Evolutionary conservation across 2,113 vertebrate genomes (phyloP).

Genomic region (Siphamia tubifer): DNA sequence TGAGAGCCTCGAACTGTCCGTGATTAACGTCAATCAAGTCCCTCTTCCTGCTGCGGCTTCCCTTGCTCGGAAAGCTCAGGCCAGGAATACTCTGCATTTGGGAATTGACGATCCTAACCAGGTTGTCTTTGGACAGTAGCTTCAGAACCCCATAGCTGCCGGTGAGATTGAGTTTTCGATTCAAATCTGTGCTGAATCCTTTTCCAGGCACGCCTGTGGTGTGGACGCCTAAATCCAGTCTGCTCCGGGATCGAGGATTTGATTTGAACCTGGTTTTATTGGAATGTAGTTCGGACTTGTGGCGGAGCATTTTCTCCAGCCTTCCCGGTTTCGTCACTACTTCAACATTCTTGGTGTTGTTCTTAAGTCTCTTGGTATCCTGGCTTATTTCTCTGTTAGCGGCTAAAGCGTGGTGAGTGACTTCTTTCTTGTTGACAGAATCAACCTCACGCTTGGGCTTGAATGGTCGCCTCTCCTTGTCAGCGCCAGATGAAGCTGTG

Average conservation of each 20-base stretch:
- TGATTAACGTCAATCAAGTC: constrained; percentile 80
- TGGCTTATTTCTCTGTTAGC: constrained; percentile 42
- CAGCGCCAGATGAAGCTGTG: constrained; percentile 6
- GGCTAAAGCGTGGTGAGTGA: neutral
- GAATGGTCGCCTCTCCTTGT: constrained; percentile 58
- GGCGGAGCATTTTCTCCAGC: constrained; percentile 63
- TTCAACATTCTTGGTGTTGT: constrained; percentile 66
- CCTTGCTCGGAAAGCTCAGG: constrained; percentile 71
- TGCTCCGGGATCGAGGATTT: constrained; percentile 52
- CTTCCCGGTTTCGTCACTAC: constrained; percentile 31
- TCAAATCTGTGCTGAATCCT: constrained; percentile 48
- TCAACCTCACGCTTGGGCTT: constrained; percentile 68
- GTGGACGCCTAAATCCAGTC: constrained; percentile 51
- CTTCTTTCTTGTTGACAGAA: constrained; percentile 54
- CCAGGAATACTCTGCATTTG: constrained; percentile 73
- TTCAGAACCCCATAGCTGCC: constrained; percentile 75
- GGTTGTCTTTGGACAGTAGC: constrained; percentile 78
- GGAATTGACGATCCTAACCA: constrained; percentile 80
- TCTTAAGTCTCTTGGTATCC: constrained; percentile 61
- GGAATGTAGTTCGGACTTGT: constrained; percentile 61
- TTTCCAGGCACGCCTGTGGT: constrained; percentile 67
- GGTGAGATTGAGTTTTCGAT: constrained; percentile 74
- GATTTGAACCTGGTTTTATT: constrained; percentile 77
- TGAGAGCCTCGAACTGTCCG: constrained; percentile 63
- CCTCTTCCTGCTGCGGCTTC: constrained; percentile 77